Conservation (phyloP, 2,797 vertebrate species). For the Chiloscyllium punctatum region DNA sequence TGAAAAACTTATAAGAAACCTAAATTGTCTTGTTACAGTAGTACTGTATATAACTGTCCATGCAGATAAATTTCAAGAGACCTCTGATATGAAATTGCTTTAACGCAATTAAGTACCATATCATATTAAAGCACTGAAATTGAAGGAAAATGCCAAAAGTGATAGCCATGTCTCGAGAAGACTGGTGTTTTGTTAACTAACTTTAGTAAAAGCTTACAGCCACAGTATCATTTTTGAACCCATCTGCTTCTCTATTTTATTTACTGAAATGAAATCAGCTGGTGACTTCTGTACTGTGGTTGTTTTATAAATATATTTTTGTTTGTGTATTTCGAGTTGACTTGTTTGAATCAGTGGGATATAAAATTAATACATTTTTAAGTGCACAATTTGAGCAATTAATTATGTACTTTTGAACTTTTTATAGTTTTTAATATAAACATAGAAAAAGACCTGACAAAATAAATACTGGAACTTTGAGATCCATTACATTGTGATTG, state of each 20-base stretch:
- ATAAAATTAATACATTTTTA: not conserved
- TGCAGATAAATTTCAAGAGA: constrained; percentile 34
- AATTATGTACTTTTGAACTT: constrained; percentile 29
- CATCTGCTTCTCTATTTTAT: not conserved
- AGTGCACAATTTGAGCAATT: constrained; percentile 14
- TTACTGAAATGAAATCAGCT: constrained; percentile 16
- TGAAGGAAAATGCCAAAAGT: constrained; percentile 27
- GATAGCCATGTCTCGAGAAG: not conserved
- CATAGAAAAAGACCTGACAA: not conserved
- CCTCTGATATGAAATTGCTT: constrained; percentile 38
- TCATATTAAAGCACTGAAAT: constrained; percentile 34
- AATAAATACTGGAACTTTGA: constrained; percentile 31
- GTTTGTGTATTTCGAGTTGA: not conserved
- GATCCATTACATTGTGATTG: constrained; percentile 29
- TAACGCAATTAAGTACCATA: constrained; percentile 25
- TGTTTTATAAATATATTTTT: not conserved
- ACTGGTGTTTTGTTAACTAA: constrained; percentile 1
- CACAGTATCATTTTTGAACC: constrained; percentile 19
- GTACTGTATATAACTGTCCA: constrained; percentile 1
- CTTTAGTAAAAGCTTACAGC: constrained; percentile 18
- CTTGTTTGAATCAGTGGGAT: constrained; percentile 28
- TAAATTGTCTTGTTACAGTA: constrained; percentile 28
- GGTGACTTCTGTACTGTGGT: not conserved
- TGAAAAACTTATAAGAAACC: constrained; percentile 34
- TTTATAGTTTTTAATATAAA: constrained; percentile 37